Percentiles rank a stretch among this genome's conserved stretches.
Conservation (phyloP, 1,140 invertebrate species). For the Elysia chlorotica region DNA sequence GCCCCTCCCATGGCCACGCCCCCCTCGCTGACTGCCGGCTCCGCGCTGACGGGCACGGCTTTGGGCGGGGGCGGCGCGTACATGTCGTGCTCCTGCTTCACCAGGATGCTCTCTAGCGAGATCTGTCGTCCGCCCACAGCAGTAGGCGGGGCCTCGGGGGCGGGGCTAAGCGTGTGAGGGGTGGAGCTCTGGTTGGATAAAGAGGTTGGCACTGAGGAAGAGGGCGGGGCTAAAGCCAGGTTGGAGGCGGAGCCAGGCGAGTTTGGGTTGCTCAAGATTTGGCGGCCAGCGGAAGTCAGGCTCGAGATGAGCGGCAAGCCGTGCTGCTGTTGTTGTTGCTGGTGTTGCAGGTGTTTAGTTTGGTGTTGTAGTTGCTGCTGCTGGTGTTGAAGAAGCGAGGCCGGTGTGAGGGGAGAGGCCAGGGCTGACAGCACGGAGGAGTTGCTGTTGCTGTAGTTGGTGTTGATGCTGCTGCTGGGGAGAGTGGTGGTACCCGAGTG, state of each 20-base stretch:
- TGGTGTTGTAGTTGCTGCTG: too few species aligned
- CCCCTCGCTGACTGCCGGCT: conserved; percentile 18
- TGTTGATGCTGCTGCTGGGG: conserved; percentile 5
- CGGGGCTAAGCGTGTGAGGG: conserved; percentile 2
- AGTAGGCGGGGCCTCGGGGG: not conserved
- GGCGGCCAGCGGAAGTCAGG: conserved; percentile 19
- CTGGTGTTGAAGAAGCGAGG: too few species aligned
- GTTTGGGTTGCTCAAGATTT: not conserved
- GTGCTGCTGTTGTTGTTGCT: conserved; percentile 1
- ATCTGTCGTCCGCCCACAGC: conserved; percentile 17
- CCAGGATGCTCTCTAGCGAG: conserved; percentile 24
- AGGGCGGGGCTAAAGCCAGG: conserved; percentile 26
- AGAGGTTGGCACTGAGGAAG: conserved; percentile 25
- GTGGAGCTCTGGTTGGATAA: conserved; percentile 11
- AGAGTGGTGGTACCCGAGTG: conserved; percentile 11
- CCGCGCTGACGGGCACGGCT: conserved; percentile 27
- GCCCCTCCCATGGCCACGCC: conserved; percentile 3
- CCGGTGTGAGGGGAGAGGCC: conserved; percentile 12
- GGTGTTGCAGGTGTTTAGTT: too few species aligned
- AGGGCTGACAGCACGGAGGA: conserved; percentile 28
- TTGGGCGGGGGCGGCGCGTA: conserved; percentile 34
- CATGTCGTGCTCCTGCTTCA: conserved; percentile 27
- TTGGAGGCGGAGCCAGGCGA: not conserved
- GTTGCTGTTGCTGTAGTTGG: conserved; percentile 6
- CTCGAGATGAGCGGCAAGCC: conserved; percentile 28